A percentile compares a stretch with the other conserved stretches of the same genome.
Evolutionary conservation across 23 tunicate species (phyloP).

Genomic region (Clavelina lepadiformis): DNA sequence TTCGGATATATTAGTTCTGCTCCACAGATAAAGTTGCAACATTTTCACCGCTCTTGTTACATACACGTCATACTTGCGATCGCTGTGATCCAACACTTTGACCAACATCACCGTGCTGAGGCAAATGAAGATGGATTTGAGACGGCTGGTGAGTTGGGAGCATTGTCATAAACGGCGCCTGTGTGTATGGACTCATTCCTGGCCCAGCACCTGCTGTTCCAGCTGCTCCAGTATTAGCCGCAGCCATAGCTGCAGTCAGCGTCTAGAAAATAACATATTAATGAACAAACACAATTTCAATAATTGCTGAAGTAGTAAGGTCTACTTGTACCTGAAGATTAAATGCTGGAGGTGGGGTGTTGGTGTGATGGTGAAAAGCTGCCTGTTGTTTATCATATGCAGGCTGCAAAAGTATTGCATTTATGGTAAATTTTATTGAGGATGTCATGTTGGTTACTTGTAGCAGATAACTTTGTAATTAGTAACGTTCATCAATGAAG

Average conservation of each 20-base stretch:
- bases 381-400: slow-evolving; percentile 73
- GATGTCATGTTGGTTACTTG: too few relatives aligned
- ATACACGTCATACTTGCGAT: slow-evolving; percentile 46
- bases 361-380: slow-evolving; percentile 75
- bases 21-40: neutral
- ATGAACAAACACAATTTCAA: neutral
- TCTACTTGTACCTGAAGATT: slow-evolving; percentile 54
- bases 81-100: slow-evolving; percentile 74
- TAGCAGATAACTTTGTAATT: too few relatives aligned
- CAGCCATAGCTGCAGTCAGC: slow-evolving; percentile 87
- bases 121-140: slow-evolving; percentile 75
- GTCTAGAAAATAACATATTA: slow-evolving; percentile 29
- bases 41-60: neutral
- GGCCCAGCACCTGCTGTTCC: slow-evolving; percentile 61
- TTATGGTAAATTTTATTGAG: neutral
- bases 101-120: slow-evolving; percentile 80
- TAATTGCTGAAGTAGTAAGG: neutral
- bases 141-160: slow-evolving; percentile 68
- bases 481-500: too few relatives aligned
- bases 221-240: slow-evolving; percentile 56
- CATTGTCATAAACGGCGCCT: slow-evolving; percentile 86
- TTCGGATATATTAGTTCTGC: neutral
- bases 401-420: slow-evolving; percentile 38
- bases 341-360: slow-evolving; percentile 83
- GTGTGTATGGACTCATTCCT: slow-evolving; percentile 73